Evolutionary conservation across 2,113 vertebrate species (phyloP), one percentile per base, ranked within the genome.

Genomic region (Microcebus lehilahytsara): DNA sequence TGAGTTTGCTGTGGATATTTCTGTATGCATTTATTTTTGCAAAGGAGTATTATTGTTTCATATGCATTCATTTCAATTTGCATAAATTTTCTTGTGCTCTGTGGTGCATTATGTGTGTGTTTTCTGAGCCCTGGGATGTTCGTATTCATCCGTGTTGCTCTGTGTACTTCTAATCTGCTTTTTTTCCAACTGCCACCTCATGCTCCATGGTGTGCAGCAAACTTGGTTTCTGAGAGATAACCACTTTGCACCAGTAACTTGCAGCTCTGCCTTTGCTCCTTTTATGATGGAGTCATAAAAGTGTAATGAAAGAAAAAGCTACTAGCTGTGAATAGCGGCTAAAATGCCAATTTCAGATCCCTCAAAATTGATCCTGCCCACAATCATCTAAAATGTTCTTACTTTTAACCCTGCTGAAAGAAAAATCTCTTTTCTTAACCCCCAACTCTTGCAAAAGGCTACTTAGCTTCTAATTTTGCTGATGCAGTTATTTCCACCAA

Each of bases 281-380:
- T 96, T 93, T 72, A 49, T 69, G 51, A 95, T 92, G 51, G 79
- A 93, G 27, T 69, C 49, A 85, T 69, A 85, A 91, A 91, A 85
- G 49, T 42, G 34, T 64, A 87, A 96, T 91, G 84, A 93, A 96
- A 93, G 83, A 77, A 95, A 92, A 86, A 93, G 81, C 81, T 58
- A 25, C 69, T 79, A 51, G 49, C 40, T 46, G 71, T 58, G 74
- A 93, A 83, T 42, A 86, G n/a, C 69, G 80, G 69, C 71, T 96
- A 40, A 96, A 93, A 93, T 77, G 51, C 86, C 95, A 83, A 23
- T 88, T 96, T 93, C 88, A 58, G 34, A 17, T 84, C 34, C 53
- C 46, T 96, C 89, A 77, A 74, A 85, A 95, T 37, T 74, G 89
- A 95, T 91, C 67, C 40, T 92, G 27, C 79, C 40, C 42, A 64